phyloP scores from a whole-genome alignment of 1,140 invertebrate species.

The Oedothorax gibbosus region DNA sequence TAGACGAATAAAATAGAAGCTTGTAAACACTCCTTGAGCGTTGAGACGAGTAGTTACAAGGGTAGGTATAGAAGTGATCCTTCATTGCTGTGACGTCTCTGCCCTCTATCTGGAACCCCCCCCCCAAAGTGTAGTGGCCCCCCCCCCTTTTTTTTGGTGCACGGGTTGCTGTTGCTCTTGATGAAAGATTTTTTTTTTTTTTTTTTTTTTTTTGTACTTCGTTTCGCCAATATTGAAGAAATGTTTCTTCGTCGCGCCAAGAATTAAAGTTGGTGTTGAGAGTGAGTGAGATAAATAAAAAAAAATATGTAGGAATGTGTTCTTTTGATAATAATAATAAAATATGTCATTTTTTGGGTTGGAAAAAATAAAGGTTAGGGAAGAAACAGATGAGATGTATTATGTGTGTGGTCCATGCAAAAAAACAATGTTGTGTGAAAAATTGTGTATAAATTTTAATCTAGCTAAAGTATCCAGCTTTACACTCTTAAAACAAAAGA shows the following conservation, averaged over 20 bases:
- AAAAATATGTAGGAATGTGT: background rate
- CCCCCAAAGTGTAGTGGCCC: slow-evolving; percentile 39
- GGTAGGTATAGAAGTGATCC: slow-evolving; percentile 56
- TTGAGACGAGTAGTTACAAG: slow-evolving; percentile 54
- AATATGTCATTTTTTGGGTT: background rate
- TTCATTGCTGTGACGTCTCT: slow-evolving; percentile 51
- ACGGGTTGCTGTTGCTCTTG: slow-evolving; percentile 26
- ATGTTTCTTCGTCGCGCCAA: slow-evolving; percentile 34
- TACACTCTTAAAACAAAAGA: too few relatives aligned
- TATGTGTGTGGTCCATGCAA: too few relatives aligned
- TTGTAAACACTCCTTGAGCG: slow-evolving; percentile 50
- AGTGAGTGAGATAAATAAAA: background rate
- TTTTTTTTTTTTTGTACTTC: background rate
- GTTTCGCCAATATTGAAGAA: slow-evolving; percentile 42
- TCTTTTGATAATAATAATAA: too few relatives aligned
- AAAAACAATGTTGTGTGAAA: too few relatives aligned
- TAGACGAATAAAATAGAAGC: slow-evolving; percentile 51
- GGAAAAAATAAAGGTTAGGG: background rate
- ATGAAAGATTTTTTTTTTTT: slow-evolving; percentile 20
- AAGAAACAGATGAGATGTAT: background rate
- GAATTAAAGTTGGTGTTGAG: background rate
- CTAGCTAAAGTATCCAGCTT: too few relatives aligned
- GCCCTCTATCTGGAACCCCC: slow-evolving; percentile 16
- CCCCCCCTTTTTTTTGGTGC: slow-evolving; percentile 10
- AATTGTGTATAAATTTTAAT: too few relatives aligned